A percentile compares a stretch with the other conserved stretches of the same genome.
Evolutionary conservation across 1,140 invertebrate genomes (phyloP).

Genomic region (Scaptomyza pallida): DNA sequence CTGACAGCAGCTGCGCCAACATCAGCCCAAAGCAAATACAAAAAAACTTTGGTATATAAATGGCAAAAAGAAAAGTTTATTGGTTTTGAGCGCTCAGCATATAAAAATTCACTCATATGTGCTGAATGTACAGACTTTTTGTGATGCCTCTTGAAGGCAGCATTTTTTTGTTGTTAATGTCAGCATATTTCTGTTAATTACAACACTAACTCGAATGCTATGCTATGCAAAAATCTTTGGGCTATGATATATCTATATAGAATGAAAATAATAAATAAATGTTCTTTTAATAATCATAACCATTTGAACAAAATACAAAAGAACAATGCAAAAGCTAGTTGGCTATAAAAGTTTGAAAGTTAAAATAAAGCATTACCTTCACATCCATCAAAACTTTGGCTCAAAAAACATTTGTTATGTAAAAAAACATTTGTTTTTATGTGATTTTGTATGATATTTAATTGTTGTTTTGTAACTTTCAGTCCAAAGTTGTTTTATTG

Average conservation of each 20-base stretch:
- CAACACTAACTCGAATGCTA: too few species aligned
- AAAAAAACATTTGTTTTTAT: conserved; percentile 1
- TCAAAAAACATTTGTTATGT: conserved; percentile 2
- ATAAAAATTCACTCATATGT: not conserved
- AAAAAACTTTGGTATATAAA: conserved; percentile 3
- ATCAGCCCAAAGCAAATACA: conserved; percentile 8
- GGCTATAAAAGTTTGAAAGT: too few species aligned
- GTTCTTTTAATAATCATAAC: too few species aligned
- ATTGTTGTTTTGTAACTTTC: conserved; percentile 31
- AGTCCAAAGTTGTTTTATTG: conserved; percentile 5
- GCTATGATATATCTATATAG: too few species aligned
- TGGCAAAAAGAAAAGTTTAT: not conserved
- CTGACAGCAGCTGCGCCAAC: conserved; percentile 8
- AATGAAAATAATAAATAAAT: too few species aligned
- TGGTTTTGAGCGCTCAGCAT: not conserved
- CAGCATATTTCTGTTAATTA: too few species aligned
- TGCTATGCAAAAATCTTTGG: too few species aligned
- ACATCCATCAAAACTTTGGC: not conserved
- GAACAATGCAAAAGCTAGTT: too few species aligned
- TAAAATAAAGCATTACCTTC: too few species aligned
- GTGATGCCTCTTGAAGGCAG: not conserved
- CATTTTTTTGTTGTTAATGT: too few species aligned
- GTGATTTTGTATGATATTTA: conserved; percentile 19
- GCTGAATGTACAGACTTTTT: not conserved
- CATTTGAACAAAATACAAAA: too few species aligned